Evolutionary conservation across 1,140 invertebrate genomes (phyloP), one percentile per base, ranked within the genome.

Genomic region (Venturia canescens): DNA sequence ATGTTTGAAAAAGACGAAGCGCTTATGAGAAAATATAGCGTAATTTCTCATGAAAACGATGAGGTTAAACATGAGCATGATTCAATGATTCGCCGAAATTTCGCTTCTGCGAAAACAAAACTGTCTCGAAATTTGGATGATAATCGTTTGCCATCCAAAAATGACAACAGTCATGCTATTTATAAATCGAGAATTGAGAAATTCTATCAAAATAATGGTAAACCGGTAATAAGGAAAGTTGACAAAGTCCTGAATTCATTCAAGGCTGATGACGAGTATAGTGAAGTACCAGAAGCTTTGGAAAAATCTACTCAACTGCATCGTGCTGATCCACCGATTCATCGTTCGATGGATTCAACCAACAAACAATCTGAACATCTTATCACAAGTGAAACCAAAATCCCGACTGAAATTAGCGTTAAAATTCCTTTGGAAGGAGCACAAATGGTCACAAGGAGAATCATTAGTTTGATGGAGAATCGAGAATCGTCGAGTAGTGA

Each of bases 1-100:
- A 57, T 21, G 15, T 77, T 77, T 0, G 74, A 83, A 21, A 66
- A 83, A 18, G 82, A 76, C 67, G 44, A 75, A 4, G 18, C 75
- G 7, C 50, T 48, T 23, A 31, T 34, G n/a, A 13, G 15, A 31
- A 77, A 77, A 34, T 77, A 66, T 63, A 18, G 29, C 3, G 16
- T 16, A 6, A 83, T 80, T 6, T 57, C 76, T 5, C 26, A 80
- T n/a, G n/a, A 63, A 0, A 38, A 63, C 13, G n/a, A 21, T 15
- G 7, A 21, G 1, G 63, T 31, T 57, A 23, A 9, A 0, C 18
- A 63, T 0, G 74, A 72, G 7, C 15, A 72, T 50, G 23, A 53
- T 21, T 53, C 38, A 16, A 7, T 3, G 29, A 53, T 26, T 26
- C 23, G 27, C 0, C 16, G 7, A 63, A 63, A 0, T 69, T 69